Conservation (phyloP, 1,140 invertebrate species). For the Globodera ellingtonae region DNA sequence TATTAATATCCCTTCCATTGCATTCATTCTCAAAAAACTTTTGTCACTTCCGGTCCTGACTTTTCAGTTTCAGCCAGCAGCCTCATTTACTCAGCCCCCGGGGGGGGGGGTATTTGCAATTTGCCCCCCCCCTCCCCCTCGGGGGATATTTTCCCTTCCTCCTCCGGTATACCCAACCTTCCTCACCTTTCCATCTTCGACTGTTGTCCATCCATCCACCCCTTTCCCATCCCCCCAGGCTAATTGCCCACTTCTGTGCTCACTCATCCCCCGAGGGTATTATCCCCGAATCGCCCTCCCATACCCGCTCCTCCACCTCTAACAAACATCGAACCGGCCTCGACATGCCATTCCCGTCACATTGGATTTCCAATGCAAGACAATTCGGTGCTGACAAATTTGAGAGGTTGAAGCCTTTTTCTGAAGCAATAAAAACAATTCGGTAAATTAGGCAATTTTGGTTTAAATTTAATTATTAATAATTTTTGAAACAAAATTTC, state of each 20-base stretch:
- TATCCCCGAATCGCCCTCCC: not conserved
- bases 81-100: too few species aligned
- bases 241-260: not conserved
- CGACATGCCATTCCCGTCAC: not conserved
- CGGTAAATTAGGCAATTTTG: too few species aligned
- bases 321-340: not conserved
- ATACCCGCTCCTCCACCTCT: not conserved
- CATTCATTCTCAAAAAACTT: too few species aligned
- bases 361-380: not conserved
- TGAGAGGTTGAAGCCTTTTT: too few species aligned
- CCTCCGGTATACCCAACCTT: not conserved
- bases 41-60: too few species aligned
- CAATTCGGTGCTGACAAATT: too few species aligned
- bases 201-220: constrained; percentile 1
- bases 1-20: too few species aligned
- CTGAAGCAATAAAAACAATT: too few species aligned
- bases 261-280: not conserved
- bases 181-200: not conserved
- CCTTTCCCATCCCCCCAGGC: not conserved
- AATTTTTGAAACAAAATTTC: too few species aligned
- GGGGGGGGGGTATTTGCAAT: too few species aligned
- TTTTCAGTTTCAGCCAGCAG: too few species aligned
- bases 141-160: not conserved
- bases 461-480: too few species aligned
- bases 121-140: not conserved